phyloP scores from a whole-genome alignment of 2,888 invertebrate species.

The Rhingia rostrata region DNA sequence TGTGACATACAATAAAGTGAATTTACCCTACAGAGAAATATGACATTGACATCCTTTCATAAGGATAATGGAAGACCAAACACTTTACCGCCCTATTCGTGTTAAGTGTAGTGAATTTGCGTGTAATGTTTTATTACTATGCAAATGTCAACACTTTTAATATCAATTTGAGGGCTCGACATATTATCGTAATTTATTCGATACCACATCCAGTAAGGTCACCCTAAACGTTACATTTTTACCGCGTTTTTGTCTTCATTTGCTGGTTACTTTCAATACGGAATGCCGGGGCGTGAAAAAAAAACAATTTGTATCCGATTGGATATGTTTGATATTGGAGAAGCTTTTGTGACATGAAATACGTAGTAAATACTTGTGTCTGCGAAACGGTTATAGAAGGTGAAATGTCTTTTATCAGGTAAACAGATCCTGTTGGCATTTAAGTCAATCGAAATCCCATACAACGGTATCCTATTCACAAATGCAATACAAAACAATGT shows the following conservation, averaged over 20 bases:
- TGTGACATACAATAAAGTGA: slow-evolving; percentile 20
- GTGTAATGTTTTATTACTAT: slow-evolving; percentile 57
- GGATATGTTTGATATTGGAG: slow-evolving; percentile 53
- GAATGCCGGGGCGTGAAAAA: slow-evolving; percentile 42
- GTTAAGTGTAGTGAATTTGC: slow-evolving; percentile 39
- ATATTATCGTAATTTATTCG: slow-evolving; percentile 54
- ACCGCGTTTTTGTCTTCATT: background rate
- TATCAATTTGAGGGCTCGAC: slow-evolving; percentile 54
- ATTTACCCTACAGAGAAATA: slow-evolving; percentile 35
- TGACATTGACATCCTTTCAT: slow-evolving; percentile 40
- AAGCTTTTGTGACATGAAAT: slow-evolving; percentile 33
- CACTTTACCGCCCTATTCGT: slow-evolving; percentile 1
- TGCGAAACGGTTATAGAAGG: slow-evolving; percentile 9
- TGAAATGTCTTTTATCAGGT: slow-evolving; percentile 18
- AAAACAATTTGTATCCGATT: slow-evolving; percentile 65
- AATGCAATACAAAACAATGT: slow-evolving; percentile 36
- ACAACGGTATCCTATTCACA: slow-evolving; percentile 57
- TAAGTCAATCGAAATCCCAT: background rate
- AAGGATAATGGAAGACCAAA: slow-evolving; percentile 20
- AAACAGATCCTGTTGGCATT: slow-evolving; percentile 38
- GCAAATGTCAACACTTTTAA: slow-evolving; percentile 63
- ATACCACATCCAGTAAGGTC: slow-evolving; percentile 27
- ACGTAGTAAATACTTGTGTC: slow-evolving; percentile 44
- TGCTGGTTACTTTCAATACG: background rate
- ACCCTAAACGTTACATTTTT: slow-evolving; percentile 19